Evolutionary conservation across 2,113 vertebrate species (phyloP).

Genomic region (Aphyosemion australe): DNA sequence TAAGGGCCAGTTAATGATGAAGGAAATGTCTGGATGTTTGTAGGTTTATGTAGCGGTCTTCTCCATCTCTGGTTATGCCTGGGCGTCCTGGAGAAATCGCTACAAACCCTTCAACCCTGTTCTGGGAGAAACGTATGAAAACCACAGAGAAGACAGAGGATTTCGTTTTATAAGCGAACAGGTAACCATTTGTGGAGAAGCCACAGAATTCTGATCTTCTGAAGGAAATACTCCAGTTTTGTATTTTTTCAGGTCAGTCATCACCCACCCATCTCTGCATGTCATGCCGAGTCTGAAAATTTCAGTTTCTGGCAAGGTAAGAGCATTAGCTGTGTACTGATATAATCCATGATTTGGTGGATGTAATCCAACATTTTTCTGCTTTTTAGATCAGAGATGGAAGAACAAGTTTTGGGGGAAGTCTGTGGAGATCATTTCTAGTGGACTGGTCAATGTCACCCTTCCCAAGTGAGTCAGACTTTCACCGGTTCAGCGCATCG

Average conservation of each 20-base stretch:
- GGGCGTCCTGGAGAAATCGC: conserved; percentile 87
- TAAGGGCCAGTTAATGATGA: too few relatives aligned
- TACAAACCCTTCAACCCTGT: conserved; percentile 96
- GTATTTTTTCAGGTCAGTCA: conserved; percentile 83
- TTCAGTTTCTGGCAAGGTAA: conserved; percentile 94
- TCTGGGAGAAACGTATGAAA: conserved; percentile 93
- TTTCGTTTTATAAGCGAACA: conserved; percentile 91
- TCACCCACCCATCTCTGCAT: conserved; percentile 89
- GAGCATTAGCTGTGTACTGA: background rate
- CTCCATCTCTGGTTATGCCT: conserved; percentile 91
- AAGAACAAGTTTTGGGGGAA: conserved; percentile 98
- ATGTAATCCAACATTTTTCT: background rate
- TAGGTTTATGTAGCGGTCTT: conserved; percentile 90
- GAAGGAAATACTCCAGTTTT: background rate
- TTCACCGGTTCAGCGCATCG: too few relatives aligned
- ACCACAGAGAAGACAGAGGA: conserved; percentile 84
- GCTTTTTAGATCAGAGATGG: conserved; percentile 88
- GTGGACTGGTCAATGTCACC: conserved; percentile 84
- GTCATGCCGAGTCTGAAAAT: conserved; percentile 88
- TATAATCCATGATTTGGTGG: too few relatives aligned
- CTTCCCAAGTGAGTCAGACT: conserved; percentile 82
- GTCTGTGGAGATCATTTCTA: conserved; percentile 89
- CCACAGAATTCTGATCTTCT: background rate
- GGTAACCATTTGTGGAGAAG: conserved; percentile 66
- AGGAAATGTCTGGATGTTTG: background rate